These are phyloP conservation scores for Phyllopteryx taeniolatus DNA, from an alignment of 2,113 vertebrate genomes.

Conservation along the genomic window DNA sequence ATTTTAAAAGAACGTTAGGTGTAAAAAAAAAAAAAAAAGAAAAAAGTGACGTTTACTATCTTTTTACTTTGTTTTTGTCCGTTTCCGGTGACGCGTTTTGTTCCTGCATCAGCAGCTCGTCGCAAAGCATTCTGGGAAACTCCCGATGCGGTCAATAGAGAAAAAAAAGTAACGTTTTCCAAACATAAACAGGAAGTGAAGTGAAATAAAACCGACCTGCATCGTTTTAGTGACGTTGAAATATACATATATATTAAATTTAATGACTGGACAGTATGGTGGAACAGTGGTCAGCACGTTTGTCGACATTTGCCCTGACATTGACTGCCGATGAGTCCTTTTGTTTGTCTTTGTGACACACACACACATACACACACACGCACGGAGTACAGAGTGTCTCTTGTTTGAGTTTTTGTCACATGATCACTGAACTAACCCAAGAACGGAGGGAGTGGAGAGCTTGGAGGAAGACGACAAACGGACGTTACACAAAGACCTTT, in stretches of 20 bases:
- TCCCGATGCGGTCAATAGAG: background rate
- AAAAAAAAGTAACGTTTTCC: background rate
- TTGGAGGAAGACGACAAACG: too few relatives aligned
- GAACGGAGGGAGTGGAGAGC: background rate
- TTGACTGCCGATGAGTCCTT: too few relatives aligned
- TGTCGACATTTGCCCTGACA: too few relatives aligned
- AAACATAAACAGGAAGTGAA: conserved; percentile 1
- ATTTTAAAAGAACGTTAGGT: background rate
- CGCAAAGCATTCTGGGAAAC: conserved; percentile 6
- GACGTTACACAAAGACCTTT: too few relatives aligned
- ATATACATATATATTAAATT: background rate
- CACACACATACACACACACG: background rate
- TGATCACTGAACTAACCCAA: background rate
- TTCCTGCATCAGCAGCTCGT: conserved; percentile 7
- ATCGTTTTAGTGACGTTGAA: background rate
- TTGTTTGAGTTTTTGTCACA: background rate
- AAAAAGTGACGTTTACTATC: background rate
- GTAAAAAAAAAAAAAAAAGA: background rate
- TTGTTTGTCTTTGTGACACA: background rate
- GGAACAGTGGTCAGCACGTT: too few relatives aligned
- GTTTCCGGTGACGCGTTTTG: background rate
- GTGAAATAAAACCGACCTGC: background rate
- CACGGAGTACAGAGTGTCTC: background rate
- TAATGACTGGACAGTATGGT: too few relatives aligned
- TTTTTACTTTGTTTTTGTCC: background rate